Percentiles rank a stretch among this genome's conserved stretches.
Conservation (phyloP, 1,140 invertebrate species). For the Megalonaias nervosa region DNA sequence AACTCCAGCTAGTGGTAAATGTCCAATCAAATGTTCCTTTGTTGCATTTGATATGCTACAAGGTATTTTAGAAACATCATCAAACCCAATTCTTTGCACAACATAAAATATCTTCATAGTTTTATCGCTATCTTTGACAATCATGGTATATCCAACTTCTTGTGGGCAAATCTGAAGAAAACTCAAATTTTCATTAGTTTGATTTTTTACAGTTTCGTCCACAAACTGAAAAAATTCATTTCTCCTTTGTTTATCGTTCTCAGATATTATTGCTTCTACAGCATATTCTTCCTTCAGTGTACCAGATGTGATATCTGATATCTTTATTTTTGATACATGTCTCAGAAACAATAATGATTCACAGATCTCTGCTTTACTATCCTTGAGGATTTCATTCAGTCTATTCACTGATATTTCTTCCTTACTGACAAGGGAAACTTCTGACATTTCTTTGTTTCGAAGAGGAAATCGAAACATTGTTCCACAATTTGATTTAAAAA, state of each 20-base stretch:
- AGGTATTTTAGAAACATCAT: constrained; percentile 32
- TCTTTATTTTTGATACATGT: constrained; percentile 37
- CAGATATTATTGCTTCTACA: constrained; percentile 16
- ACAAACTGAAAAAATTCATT: constrained; percentile 11
- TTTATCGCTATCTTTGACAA: constrained; percentile 18
- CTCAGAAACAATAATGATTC: constrained; percentile 50
- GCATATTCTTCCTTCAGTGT: constrained; percentile 22
- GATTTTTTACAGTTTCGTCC: background rate
- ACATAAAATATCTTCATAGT: constrained; percentile 35
- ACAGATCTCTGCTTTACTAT: constrained; percentile 48
- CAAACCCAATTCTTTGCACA: constrained; percentile 48
- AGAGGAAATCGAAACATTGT: constrained; percentile 48
- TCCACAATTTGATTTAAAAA: background rate
- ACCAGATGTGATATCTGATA: constrained; percentile 32
- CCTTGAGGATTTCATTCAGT: constrained; percentile 37
- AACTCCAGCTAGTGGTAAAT: constrained; percentile 53
- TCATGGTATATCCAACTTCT: constrained; percentile 31
- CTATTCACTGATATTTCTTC: constrained; percentile 25
- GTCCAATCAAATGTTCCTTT: constrained; percentile 24
- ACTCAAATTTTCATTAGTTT: constrained; percentile 1
- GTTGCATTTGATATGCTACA: constrained; percentile 24
- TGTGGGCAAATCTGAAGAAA: constrained; percentile 3
- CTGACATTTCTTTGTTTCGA: constrained; percentile 42
- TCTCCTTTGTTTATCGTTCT: constrained; percentile 3
- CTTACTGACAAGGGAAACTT: constrained; percentile 37